A percentile compares a stretch with the other conserved stretches of the same genome.
These are phyloP conservation scores for Dolichoris vasculosae DNA, from an alignment of 1,140 invertebrate species.

Conservation along the genomic window DNA sequence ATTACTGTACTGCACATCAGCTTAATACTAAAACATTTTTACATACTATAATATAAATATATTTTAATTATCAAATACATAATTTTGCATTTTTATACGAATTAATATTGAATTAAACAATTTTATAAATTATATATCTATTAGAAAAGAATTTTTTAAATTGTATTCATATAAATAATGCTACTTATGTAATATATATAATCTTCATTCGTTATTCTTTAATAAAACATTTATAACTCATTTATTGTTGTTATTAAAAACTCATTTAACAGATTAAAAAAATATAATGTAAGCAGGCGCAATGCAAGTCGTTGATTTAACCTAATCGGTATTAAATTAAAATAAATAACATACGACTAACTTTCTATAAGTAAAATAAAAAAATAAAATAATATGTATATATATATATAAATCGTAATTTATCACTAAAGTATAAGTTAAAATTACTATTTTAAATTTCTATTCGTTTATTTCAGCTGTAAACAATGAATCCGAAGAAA, in stretches of 20 bases:
- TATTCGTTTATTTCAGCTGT: conserved; percentile 59
- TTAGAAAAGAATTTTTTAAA: not conserved
- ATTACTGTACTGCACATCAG: too few species aligned
- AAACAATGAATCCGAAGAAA: conserved; percentile 82
- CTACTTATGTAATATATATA: not conserved
- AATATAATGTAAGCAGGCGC: not conserved
- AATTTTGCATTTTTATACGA: not conserved
- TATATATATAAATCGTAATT: not conserved
- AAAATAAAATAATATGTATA: not conserved
- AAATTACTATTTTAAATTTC: not conserved
- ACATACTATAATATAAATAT: too few species aligned
- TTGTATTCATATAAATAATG: too few species aligned
- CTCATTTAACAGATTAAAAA: not conserved
- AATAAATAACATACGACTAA: not conserved
- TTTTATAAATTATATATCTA: not conserved
- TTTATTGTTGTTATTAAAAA: conserved; percentile 3
- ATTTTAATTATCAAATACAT: not conserved
- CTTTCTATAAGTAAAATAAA: not conserved
- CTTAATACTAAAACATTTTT: too few species aligned
- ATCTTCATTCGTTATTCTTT: not conserved
- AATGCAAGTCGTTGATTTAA: not conserved
- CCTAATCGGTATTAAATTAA: not conserved
- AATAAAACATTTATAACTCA: not conserved
- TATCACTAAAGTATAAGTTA: not conserved
- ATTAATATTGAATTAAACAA: not conserved